Evolutionary conservation across 2,888 invertebrate species (phyloP).

Genomic region (Synanthedon tipuliformis): DNA sequence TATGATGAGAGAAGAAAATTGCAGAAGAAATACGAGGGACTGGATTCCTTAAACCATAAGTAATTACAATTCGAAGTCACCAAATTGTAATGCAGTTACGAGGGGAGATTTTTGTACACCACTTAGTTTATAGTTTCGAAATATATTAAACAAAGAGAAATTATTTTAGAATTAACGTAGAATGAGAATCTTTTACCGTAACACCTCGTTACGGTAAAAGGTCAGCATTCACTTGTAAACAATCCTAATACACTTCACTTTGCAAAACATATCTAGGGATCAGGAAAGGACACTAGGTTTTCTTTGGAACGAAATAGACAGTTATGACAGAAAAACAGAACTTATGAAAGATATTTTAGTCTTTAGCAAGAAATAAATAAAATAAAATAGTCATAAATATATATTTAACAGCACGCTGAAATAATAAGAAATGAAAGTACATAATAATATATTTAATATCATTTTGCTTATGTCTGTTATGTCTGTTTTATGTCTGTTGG

Average conservation of each 20-base stretch:
- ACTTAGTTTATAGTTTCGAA: constrained; percentile 26
- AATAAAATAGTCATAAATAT: too few relatives aligned
- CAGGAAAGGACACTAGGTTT: not conserved
- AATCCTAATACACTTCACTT: constrained; percentile 28
- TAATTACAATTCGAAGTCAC: constrained; percentile 69
- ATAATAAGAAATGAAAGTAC: not conserved
- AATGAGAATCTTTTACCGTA: constrained; percentile 44
- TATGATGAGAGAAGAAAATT: not conserved
- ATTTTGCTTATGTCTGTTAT: too few relatives aligned
- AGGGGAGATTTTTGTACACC: constrained; percentile 68
- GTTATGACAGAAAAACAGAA: not conserved
- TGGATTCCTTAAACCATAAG: constrained; percentile 70
- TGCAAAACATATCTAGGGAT: constrained; percentile 24
- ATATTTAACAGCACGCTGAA: not conserved
- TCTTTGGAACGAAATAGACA: not conserved
- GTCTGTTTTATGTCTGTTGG: too few relatives aligned
- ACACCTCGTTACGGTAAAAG: constrained; percentile 44
- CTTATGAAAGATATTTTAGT: not conserved
- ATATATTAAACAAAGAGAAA: constrained; percentile 26
- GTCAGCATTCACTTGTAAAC: constrained; percentile 26
- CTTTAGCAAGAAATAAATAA: too few relatives aligned
- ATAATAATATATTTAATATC: constrained; percentile 1
- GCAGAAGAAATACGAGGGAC: constrained; percentile 62
- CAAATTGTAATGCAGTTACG: constrained; percentile 71
- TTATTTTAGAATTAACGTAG: constrained; percentile 21